phyloP scores from a whole-genome alignment of 2,797 vertebrate species.

The Thaleichthys pacificus region DNA sequence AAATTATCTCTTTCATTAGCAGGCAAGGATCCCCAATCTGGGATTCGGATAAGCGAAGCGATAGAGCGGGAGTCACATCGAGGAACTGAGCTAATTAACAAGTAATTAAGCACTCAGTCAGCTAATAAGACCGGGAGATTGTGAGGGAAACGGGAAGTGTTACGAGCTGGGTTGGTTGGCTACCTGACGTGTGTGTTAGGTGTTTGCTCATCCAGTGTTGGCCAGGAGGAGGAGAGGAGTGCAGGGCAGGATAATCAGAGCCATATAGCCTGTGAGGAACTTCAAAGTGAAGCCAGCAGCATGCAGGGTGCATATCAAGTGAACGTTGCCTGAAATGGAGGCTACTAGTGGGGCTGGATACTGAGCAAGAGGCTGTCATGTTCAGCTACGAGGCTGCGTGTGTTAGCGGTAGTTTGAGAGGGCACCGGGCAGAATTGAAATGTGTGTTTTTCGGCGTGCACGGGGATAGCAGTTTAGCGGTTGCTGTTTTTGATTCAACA shows the following conservation, averaged over 20 bases:
- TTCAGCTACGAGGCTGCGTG: background rate
- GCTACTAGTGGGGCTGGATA: constrained; percentile 26
- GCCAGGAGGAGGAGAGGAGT: constrained; percentile 22
- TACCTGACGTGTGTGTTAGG: background rate
- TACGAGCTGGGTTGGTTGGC: no score
- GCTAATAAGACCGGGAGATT: constrained; percentile 29
- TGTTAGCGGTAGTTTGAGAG: background rate
- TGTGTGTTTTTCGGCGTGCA: constrained; percentile 20
- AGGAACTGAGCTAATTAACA: constrained; percentile 60
- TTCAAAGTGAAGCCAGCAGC: constrained; percentile 62
- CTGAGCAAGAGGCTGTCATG: constrained; percentile 24
- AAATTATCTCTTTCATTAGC: constrained; percentile 68
- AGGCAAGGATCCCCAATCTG: constrained; percentile 55
- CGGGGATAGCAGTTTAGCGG: constrained; percentile 29
- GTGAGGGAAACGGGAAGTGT: background rate
- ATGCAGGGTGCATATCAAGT: constrained; percentile 68
- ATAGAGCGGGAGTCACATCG: constrained; percentile 40
- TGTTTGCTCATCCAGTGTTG: background rate
- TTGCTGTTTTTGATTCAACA: constrained; percentile 45
- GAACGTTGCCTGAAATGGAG: constrained; percentile 50
- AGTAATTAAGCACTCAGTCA: constrained; percentile 61
- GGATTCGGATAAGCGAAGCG: constrained; percentile 61
- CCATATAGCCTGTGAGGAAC: constrained; percentile 57
- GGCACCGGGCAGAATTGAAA: background rate
- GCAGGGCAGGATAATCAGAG: constrained; percentile 59